Evolutionary conservation across 2,113 vertebrate genomes (phyloP), one percentile per base, ranked within the genome.

Genomic region (Epinephelus cyanopodus): DNA sequence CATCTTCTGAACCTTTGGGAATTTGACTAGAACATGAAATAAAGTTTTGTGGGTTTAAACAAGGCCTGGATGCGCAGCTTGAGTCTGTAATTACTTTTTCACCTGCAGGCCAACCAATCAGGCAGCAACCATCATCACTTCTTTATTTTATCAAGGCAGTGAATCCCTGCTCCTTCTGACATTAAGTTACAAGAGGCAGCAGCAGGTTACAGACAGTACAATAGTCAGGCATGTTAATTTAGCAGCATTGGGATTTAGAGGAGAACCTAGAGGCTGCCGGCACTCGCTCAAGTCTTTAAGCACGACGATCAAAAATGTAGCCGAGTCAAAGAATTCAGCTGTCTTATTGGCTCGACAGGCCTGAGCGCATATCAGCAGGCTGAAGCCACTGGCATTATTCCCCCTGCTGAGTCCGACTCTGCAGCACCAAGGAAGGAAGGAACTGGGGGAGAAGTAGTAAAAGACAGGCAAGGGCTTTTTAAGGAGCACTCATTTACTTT

Each of bases 311-410:
- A 68, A 65, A 83, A 76, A 88, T 53, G 5, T 66, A 63, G 54
- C 72, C 4, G 61, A 47, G 70, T 84, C 61, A 81, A 89, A 84
- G 87, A 89, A 92, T 89, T 83, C 63, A 33, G 60, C 47, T 74
- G 27, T 21, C 71, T 58, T 4, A 50, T 47, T 72, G 78, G 79
- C 61, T 79, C 37, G 74, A 92, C 91, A 93, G 92, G 93, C 90
- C 91, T 21, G 47, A 90, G 91, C 90, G 72, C 61, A 93, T 93
- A 84, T 88, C 77, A 91, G 89, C 85, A 89, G 77, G 89, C 88
- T 53, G 82, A 80, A 72, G 76, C 88, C 83, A 76, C 78, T 18
- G 79, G 72, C 74, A 18, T 23, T 61, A 52, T 81, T 77, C 83
- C 52, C 52, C 64, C 73, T n/a, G 47, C 86, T 70, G 65, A 37